Percentiles rank a stretch among this genome's conserved stretches.
phyloP scores from a whole-genome alignment of 92 coral and sea anemone species.

The Parazoanthus darwini region DNA sequence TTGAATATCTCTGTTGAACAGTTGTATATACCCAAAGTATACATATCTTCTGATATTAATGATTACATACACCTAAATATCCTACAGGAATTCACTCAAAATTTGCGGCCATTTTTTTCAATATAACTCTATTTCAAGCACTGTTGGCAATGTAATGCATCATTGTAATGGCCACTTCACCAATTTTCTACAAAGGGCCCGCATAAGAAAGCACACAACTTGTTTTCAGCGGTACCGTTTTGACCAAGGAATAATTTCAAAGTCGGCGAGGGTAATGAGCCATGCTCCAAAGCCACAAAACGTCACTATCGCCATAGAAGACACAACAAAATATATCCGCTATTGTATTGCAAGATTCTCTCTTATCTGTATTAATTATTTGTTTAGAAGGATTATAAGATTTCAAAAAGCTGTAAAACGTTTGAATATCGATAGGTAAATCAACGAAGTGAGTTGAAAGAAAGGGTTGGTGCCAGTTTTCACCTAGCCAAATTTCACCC shows the following conservation, averaged over 20 bases:
- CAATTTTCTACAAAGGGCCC: constrained; percentile 6
- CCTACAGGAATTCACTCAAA: neutral
- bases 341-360: too few species aligned
- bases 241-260: neutral
- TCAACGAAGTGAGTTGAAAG: neutral
- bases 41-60: too few species aligned
- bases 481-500: neutral
- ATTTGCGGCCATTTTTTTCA: neutral
- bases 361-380: too few species aligned
- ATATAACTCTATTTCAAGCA: neutral
- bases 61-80: too few species aligned
- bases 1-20: neutral
- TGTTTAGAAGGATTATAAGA: too few species aligned
- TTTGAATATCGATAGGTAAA: too few species aligned
- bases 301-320: neutral
- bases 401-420: neutral
- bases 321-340: neutral
- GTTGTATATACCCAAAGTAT: too few species aligned
- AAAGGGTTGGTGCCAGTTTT: neutral
- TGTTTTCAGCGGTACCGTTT: neutral
- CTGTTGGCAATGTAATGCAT: neutral
- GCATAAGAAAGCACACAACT: neutral
- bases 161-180: neutral
- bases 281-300: neutral
- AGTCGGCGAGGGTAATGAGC: neutral